A percentile compares a stretch with the other conserved stretches of the same genome.
These are phyloP conservation scores for Apotomis turbidana DNA, from an alignment of 2,888 invertebrate genomes.

Conservation along the genomic window DNA sequence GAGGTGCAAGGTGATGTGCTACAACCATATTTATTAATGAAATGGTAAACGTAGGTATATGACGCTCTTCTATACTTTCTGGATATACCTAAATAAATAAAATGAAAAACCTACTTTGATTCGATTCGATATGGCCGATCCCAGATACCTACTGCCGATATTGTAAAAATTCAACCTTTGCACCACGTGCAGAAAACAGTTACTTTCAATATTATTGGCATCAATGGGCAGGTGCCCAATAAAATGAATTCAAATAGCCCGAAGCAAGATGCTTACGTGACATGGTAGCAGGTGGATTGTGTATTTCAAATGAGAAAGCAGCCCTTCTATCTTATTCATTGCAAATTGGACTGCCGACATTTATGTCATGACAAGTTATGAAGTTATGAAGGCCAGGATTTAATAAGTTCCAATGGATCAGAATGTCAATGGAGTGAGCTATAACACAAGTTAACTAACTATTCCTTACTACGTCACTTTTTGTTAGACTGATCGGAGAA, in stretches of 20 bases:
- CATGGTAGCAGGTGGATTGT: slow-evolving; percentile 45
- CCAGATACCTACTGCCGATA: neutral
- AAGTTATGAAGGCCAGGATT: neutral
- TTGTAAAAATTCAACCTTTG: slow-evolving; percentile 10
- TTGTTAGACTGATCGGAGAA: too few species aligned
- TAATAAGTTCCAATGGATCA: neutral
- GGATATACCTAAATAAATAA: too few species aligned
- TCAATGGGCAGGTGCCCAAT: slow-evolving; percentile 51
- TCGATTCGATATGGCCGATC: neutral
- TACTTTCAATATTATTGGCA: slow-evolving; percentile 32
- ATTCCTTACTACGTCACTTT: too few species aligned
- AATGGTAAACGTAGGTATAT: too few species aligned
- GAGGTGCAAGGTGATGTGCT: too few species aligned
- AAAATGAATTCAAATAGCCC: slow-evolving; percentile 55
- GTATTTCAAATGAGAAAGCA: slow-evolving; percentile 18
- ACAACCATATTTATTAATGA: too few species aligned
- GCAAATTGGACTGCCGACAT: slow-evolving; percentile 17
- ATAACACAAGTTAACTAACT: too few species aligned
- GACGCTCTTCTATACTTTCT: too few species aligned
- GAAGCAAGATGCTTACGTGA: slow-evolving; percentile 32
- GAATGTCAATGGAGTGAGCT: neutral
- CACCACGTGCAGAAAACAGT: slow-evolving; percentile 15
- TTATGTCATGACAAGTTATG: neutral
- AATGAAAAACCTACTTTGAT: neutral
- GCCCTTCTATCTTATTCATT: slow-evolving; percentile 16